Evolutionary conservation across 2,797 vertebrate species (phyloP).

Genomic region (Sparus aurata): DNA sequence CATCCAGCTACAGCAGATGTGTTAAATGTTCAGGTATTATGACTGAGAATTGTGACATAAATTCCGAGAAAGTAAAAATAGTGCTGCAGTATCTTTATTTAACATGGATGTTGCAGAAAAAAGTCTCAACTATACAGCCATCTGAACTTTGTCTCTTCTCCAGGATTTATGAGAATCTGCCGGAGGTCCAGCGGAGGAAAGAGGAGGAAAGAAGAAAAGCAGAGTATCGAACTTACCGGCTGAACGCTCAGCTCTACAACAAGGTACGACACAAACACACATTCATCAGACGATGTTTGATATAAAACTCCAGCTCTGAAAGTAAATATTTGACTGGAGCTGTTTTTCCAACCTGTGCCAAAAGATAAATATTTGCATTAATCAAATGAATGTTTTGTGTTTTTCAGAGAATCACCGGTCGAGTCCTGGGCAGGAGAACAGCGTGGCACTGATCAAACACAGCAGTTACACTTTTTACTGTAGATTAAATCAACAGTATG

Average conservation of each 20-base stretch:
- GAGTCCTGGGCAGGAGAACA: conserved; percentile 65
- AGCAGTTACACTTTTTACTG: background rate
- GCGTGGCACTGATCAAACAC: conserved; percentile 67
- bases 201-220: conserved; percentile 89
- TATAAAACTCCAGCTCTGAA: background rate
- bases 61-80: background rate
- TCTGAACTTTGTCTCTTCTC: background rate
- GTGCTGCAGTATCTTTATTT: background rate
- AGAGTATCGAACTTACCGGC: conserved; percentile 88
- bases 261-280: conserved; percentile 76
- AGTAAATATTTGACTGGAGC: background rate
- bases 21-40: no score
- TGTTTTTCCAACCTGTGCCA: background rate
- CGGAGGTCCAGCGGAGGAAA: conserved; percentile 89
- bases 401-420: conserved; percentile 79
- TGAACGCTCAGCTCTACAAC: conserved; percentile 92
- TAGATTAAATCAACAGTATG: conserved; percentile 18
- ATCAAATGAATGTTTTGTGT: background rate
- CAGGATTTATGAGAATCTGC: conserved; percentile 94
- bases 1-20: no score
- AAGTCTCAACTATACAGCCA: no score
- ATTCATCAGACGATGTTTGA: background rate
- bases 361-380: background rate
- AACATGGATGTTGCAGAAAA: background rate
- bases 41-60: no score